A percentile compares a stretch with the other conserved stretches of the same genome.
Evolutionary conservation across 2,113 vertebrate species (phyloP).

Genomic region (Pangasianodon gigas): DNA sequence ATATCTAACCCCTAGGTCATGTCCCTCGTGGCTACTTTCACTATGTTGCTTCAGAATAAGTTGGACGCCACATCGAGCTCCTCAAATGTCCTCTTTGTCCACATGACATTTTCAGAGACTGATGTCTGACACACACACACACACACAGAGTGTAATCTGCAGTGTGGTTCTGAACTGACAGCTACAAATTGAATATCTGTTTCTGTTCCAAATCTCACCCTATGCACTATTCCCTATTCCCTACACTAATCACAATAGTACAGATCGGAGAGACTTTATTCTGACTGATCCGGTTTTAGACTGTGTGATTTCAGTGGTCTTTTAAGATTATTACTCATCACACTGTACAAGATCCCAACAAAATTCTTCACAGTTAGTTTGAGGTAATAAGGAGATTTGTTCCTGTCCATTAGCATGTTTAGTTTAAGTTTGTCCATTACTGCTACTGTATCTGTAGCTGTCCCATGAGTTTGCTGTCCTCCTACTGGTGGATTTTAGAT

Average conservation of each 20-base stretch:
- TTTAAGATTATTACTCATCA: neutral
- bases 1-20: constrained; percentile 46
- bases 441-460: neutral
- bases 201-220: neutral
- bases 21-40: neutral
- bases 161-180: neutral
- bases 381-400: neutral
- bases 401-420: neutral
- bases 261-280: neutral
- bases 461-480: neutral
- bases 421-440: neutral
- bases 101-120: neutral
- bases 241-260: neutral
- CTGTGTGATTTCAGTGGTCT: neutral
- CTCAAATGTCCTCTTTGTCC: neutral
- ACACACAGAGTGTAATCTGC: neutral
- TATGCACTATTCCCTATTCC: neutral
- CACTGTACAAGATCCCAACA: neutral
- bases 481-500: neutral
- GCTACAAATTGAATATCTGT: constrained; percentile 2
- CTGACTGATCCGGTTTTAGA: neutral
- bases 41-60: neutral
- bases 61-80: neutral
- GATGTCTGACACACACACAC: neutral
- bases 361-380: neutral